Evolutionary conservation across 2,888 invertebrate genomes (phyloP), one percentile per base, ranked within the genome.

Genomic region (Drosophila melanosoma): DNA sequence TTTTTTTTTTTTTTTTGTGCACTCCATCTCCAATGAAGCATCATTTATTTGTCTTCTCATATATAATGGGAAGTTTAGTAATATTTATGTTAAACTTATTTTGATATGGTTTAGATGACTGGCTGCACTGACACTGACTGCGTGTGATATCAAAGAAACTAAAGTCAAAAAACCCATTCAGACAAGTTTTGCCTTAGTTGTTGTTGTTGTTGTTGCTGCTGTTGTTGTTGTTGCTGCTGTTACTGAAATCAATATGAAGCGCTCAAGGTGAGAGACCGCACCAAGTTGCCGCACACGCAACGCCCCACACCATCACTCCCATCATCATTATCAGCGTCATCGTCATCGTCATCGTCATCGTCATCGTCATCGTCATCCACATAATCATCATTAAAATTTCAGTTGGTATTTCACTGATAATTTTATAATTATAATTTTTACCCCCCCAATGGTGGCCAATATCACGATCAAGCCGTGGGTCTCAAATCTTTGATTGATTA

Each of bases 241-340:
- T 79, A 70, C 71, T 72, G 83, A 75, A 89, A 84, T 82, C 82
- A 77, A 84, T 84, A 76, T 82, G 73, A 87, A 70, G 56, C 73
- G 62, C 85, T 89, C 85, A 85, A 85, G 85, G 85, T 85, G 77
- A 85, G 90, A 85, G 90, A 89, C 90, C 85, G 80, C 88, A 69
- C 57, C 76, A 71, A 79, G 69, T 79, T 69, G 64, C 54, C 59
- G 54, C 51, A 82, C 79, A 82, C 82, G 82, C 84, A 82, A 84
- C 79, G 84, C 84, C 82, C 81, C 68, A 66, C 35, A 58, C 20
- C 45, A 56, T 0, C 29, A 10, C n/a, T 38, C 26, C 23, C 60
- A 33, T 7, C 56, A 35, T 36, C 61, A 51, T 61, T 49, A 17
- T 17, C 40, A 26, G 11, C 26, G 26, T 11, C 23, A 54, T 17